phyloP scores from a whole-genome alignment of 2,797 vertebrate species.

The Hapalemur alaotrensis region DNA sequence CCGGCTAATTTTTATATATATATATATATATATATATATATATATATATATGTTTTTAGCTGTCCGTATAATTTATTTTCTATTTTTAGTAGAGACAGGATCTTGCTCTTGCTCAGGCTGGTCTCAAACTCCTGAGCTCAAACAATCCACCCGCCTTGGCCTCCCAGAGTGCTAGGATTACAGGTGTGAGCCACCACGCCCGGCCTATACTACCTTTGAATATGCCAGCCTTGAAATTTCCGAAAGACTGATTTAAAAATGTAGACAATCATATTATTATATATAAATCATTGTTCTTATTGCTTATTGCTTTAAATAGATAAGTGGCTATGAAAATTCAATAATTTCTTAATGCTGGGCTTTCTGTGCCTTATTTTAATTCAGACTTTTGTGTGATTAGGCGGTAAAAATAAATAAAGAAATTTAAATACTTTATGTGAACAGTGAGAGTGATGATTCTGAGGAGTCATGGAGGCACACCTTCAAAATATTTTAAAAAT shows the following conservation, averaged over 20 bases:
- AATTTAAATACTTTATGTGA: background rate
- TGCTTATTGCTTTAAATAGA: background rate
- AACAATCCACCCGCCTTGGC: too few species aligned
- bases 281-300: background rate
- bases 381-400: background rate
- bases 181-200: too few species aligned
- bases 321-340: background rate
- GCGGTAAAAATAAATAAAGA: background rate
- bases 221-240: background rate
- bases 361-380: background rate
- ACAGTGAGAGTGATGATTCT: background rate
- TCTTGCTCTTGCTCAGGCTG: too few species aligned
- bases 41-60: too few species aligned
- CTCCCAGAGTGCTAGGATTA: too few species aligned
- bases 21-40: too few species aligned
- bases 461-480: background rate
- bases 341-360: background rate
- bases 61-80: too few species aligned
- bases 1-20: too few species aligned
- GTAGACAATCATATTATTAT: background rate
- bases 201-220: background rate
- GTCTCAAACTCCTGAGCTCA: too few species aligned
- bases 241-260: slow-evolving; percentile 4
- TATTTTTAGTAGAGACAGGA: too few species aligned
- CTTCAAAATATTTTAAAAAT: background rate